These are phyloP conservation scores for Gryllus bimaculatus DNA, from an alignment of 1,140 invertebrate genomes.

Conservation along the genomic window DNA sequence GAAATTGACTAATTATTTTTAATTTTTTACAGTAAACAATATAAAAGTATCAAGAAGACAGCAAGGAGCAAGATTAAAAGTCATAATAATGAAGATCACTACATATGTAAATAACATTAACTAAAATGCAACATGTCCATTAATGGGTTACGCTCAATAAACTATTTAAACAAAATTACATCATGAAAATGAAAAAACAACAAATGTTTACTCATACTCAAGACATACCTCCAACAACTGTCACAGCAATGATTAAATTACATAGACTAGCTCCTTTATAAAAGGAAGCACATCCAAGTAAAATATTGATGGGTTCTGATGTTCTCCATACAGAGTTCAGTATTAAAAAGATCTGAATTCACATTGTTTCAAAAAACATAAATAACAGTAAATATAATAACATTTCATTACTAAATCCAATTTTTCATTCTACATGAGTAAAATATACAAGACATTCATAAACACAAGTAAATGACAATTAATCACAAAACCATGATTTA, in stretches of 20 bases:
- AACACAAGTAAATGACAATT: too few species aligned
- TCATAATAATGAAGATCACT: not conserved
- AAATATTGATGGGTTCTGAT: not conserved
- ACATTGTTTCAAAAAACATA: not conserved
- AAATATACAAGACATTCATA: too few species aligned
- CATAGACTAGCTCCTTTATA: not conserved
- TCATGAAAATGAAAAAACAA: not conserved
- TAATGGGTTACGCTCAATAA: not conserved
- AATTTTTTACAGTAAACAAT: not conserved
- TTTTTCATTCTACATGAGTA: not conserved
- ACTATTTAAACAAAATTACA: not conserved
- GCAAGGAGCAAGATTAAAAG: not conserved
- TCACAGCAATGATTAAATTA: not conserved
- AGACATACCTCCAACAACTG: not conserved
- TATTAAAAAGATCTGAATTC: not conserved
- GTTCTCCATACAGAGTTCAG: not conserved
- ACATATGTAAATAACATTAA: not conserved
- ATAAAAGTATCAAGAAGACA: not conserved
- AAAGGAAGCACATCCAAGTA: not conserved
- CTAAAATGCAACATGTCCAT: not conserved
- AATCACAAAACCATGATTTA: too few species aligned
- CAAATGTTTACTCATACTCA: not conserved
- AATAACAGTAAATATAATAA: not conserved
- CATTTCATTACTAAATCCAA: not conserved
- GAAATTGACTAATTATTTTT: not conserved